Conservation (phyloP, 2,113 vertebrate genomes). For the Monarcha castaneiventris region DNA sequence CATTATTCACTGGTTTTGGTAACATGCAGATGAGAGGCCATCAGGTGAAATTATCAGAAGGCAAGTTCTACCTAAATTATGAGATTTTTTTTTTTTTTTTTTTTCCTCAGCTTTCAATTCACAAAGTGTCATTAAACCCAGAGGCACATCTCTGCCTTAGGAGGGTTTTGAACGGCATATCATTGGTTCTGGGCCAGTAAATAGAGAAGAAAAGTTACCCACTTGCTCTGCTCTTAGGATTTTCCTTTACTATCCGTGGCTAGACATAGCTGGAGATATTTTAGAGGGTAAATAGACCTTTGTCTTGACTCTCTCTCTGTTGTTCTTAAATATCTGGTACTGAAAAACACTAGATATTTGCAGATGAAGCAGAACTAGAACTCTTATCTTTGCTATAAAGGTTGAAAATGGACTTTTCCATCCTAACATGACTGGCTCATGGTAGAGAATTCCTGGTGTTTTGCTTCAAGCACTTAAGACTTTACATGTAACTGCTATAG, state of each 20-base stretch:
- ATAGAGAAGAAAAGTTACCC: background rate
- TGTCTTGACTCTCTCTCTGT: background rate
- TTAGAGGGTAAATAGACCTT: background rate
- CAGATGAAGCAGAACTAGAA: background rate
- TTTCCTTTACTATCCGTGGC: background rate
- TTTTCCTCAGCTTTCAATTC: background rate
- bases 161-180: background rate
- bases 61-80: background rate
- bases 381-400: background rate
- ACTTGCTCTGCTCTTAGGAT: background rate
- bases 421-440: fast-evolving
- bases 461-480: background rate
- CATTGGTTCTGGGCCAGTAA: background rate
- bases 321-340: background rate
- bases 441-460: background rate
- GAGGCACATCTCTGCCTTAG: background rate
- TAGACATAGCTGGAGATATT: background rate
- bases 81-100: background rate
- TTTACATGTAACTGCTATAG: background rate
- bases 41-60: background rate
- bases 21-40: background rate
- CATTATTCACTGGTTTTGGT: background rate
- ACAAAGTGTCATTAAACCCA: background rate
- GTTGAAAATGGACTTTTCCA: background rate
- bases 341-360: background rate